Percentiles rank a stretch among this genome's conserved stretches.
Evolutionary conservation across 2,888 invertebrate species (phyloP).

Genomic region (Watsonalla cultraria): DNA sequence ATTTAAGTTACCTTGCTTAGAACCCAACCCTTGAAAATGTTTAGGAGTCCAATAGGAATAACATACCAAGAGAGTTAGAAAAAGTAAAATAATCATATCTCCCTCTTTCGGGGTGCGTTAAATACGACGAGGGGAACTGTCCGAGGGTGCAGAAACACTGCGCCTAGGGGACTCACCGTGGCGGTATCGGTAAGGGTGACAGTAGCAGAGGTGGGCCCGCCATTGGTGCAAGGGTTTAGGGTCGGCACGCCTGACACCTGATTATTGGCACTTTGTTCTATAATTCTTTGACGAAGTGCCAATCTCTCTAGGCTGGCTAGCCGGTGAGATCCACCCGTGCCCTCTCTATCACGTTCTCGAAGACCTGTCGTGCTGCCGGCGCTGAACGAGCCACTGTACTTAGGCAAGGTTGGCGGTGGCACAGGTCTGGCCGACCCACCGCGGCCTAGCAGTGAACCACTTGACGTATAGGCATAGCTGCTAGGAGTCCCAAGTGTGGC

Average conservation of each 20-base stretch:
- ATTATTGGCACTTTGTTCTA: slow-evolving; percentile 81
- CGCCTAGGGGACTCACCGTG: slow-evolving; percentile 75
- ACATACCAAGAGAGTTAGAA: slow-evolving; percentile 21
- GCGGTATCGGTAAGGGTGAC: slow-evolving; percentile 75
- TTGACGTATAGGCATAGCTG: slow-evolving; percentile 82
- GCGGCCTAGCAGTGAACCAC: slow-evolving; percentile 79
- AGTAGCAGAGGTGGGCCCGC: slow-evolving; percentile 67
- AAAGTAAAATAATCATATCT: slow-evolving; percentile 55
- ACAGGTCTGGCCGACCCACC: slow-evolving; percentile 83
- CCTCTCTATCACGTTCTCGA: slow-evolving; percentile 82
- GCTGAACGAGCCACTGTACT: slow-evolving; percentile 88
- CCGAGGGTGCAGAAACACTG: slow-evolving; percentile 62
- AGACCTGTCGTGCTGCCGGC: slow-evolving; percentile 82
- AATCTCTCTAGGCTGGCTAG: slow-evolving; percentile 90
- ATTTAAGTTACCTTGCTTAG: too few species aligned
- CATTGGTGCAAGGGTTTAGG: slow-evolving; percentile 50
- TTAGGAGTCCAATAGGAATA: slow-evolving; percentile 6
- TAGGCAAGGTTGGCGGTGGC: slow-evolving; percentile 88
- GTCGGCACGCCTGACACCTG: slow-evolving; percentile 52
- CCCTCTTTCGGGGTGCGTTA: slow-evolving; percentile 65
- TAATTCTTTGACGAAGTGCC: slow-evolving; percentile 88
- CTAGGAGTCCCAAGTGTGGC: slow-evolving; percentile 76
- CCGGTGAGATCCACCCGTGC: slow-evolving; percentile 86
- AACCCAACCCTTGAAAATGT: too few species aligned
- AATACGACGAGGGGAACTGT: slow-evolving; percentile 65